These are phyloP conservation scores for Proctacanthus coquilletti DNA, from an alignment of 1,140 invertebrate genomes.

Conservation along the genomic window DNA sequence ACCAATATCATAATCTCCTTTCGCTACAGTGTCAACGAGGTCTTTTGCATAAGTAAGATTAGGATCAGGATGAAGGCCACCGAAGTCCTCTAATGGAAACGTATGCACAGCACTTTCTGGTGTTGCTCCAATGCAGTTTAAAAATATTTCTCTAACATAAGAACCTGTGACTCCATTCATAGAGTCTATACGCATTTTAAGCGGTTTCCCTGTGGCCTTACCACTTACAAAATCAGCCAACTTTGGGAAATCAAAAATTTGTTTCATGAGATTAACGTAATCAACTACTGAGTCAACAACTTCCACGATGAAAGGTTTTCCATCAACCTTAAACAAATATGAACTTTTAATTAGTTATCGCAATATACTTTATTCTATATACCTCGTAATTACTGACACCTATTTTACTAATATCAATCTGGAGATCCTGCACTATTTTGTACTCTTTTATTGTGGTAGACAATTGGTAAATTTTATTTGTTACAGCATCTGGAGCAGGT, in stretches of 20 bases:
- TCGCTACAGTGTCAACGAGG: slow-evolving; percentile 44
- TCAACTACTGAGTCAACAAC: slow-evolving; percentile 84
- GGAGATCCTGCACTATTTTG: slow-evolving; percentile 58
- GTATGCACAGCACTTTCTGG: slow-evolving; percentile 53
- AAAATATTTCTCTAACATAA: slow-evolving; percentile 81
- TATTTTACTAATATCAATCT: slow-evolving; percentile 59
- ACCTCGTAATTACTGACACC: slow-evolving; percentile 43
- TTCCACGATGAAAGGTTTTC: slow-evolving; percentile 64
- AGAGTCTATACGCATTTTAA: slow-evolving; percentile 81
- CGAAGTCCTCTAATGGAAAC: slow-evolving; percentile 82
- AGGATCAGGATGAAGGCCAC: slow-evolving; percentile 94
- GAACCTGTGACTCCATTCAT: slow-evolving; percentile 97
- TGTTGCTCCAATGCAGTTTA: slow-evolving; percentile 66
- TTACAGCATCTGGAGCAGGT: slow-evolving; percentile 83
- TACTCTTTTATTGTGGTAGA: slow-evolving; percentile 68
- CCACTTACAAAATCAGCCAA: slow-evolving; percentile 64
- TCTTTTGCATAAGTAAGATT: slow-evolving; percentile 65
- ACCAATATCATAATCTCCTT: slow-evolving; percentile 80
- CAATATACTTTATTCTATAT: neutral
- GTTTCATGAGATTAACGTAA: slow-evolving; percentile 87
- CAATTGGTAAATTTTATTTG: slow-evolving; percentile 75
- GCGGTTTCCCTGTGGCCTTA: slow-evolving; percentile 40
- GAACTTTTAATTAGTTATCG: neutral
- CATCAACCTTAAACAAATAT: too few species aligned
- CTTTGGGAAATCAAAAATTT: slow-evolving; percentile 89